phyloP scores from a whole-genome alignment of 35 echinoderm and acorn worm genomes.

The Apostichopus japonicus region DNA sequence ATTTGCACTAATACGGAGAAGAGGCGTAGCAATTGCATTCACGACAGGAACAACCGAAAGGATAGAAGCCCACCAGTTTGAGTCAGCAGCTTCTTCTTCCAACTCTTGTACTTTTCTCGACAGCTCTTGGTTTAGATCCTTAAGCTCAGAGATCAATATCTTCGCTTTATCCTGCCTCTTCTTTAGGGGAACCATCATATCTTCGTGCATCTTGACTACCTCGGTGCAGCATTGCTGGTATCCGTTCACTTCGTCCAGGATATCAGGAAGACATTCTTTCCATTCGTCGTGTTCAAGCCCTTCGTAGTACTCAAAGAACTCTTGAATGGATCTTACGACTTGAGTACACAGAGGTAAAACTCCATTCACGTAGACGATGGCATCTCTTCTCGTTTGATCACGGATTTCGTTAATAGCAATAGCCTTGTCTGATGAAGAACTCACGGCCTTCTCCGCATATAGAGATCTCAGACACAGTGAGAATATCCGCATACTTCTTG shows the following conservation, averaged over 20 bases:
- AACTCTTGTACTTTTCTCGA: neutral
- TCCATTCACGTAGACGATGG: too few species aligned
- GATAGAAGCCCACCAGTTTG: neutral
- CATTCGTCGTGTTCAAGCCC: too few species aligned
- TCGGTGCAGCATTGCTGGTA: neutral
- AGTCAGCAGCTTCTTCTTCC: neutral
- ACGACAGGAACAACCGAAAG: too few species aligned
- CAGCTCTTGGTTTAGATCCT: too few species aligned
- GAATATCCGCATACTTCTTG: neutral
- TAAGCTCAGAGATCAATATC: neutral
- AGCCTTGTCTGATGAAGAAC: too few species aligned
- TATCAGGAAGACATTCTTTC: neutral
- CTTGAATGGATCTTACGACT: too few species aligned
- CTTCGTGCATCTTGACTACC: neutral
- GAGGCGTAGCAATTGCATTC: neutral
- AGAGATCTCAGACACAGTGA: too few species aligned
- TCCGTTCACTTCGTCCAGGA: constrained; percentile 23
- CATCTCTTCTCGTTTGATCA: too few species aligned
- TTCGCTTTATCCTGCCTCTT: neutral
- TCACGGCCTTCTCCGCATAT: neutral
- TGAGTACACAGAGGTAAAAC: too few species aligned
- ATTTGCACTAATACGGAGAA: neutral
- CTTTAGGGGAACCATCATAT: constrained; percentile 11
- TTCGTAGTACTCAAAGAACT: too few species aligned
- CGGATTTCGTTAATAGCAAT: too few species aligned